Base-by-base conservation (phyloP, 2,113 vertebrate species). In the Hippocampus zosterae region DNA sequence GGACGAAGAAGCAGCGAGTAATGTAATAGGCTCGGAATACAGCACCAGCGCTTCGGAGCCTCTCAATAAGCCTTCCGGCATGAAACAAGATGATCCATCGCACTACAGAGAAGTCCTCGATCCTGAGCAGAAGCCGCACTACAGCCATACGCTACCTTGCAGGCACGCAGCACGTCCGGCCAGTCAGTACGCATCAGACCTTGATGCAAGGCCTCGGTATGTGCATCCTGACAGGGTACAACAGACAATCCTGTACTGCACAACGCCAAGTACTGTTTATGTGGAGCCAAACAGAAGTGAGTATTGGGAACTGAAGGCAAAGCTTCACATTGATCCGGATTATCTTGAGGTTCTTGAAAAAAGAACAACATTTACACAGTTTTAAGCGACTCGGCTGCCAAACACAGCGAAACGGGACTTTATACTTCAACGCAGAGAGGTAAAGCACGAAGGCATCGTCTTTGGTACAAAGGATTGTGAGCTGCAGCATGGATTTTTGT, bases 271-370 rank as follows among this genome's bases (percentile, higher is more conserved):
- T 93, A 92, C 94, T 90, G 94, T 96, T 80, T 96, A 94, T 85
- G 95, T 95, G 85, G 95, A 99, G 89, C 96, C 96, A 73, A 97
- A 92, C 90, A 91, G 96, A 87, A 96, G 95, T 41, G 95, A 98
- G 48, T 98, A 98, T 81, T 93, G 97, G 95, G 96, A 98, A 89
- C 90, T 98, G 82, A 99, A 98, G 92, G 95, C 96, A 88, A 98
- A 99, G 92, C 94, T 97, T 85, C 96, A 98, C 46, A 95, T 95
- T 90, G 96, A 99, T 85, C 96, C 97, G 65, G 97, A 98, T 92
- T 98, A 99, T 92, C 94, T 99, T 91, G 96, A 99, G 93, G 96
- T 99, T 89, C 95, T 96, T 81, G 96, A 99, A 91, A 98, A 98
- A 94, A 93, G 96, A 91, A 97, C 96, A 88, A 96, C 96, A 60